phyloP scores from a whole-genome alignment of 2,113 vertebrate species.

The Fukomys damarensis region DNA sequence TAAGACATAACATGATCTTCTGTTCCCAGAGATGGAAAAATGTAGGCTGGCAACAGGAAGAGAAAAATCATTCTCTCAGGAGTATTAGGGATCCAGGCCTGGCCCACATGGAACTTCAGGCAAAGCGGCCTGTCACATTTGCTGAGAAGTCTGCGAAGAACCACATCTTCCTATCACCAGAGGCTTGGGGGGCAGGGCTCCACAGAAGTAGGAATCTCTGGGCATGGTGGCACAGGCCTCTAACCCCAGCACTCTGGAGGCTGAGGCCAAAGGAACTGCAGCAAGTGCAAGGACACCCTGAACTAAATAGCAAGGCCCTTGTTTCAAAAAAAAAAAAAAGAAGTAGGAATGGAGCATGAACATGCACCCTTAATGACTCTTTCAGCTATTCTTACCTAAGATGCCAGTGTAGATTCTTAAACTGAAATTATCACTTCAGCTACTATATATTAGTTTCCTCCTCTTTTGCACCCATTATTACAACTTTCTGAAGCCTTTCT shows the following conservation, averaged over 20 bases:
- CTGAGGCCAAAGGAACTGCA: too few relatives aligned
- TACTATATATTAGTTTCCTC: neutral
- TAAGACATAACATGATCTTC: slow-evolving; percentile 73
- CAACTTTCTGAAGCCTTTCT: neutral
- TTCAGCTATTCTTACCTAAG: slow-evolving; percentile 58
- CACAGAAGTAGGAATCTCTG: neutral
- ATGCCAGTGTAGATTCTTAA: slow-evolving; percentile 40
- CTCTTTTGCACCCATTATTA: neutral
- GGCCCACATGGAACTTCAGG: neutral
- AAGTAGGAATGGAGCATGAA: neutral
- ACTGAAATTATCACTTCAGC: slow-evolving; percentile 44
- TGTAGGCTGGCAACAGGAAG: neutral
- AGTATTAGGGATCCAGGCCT: neutral
- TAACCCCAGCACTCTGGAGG: neutral
- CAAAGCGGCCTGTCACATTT: neutral
- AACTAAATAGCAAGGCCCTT: too few relatives aligned
- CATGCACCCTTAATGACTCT: slow-evolving; percentile 19
- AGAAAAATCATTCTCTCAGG: neutral
- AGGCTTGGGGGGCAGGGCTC: slow-evolving; percentile 7
- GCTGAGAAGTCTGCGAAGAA: slow-evolving; percentile 3
- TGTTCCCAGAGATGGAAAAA: slow-evolving; percentile 47
- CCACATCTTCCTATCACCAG: slow-evolving; percentile 63
- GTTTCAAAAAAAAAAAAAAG: neutral
- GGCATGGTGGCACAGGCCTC: neutral
- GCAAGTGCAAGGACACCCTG: too few relatives aligned